These are phyloP conservation scores for Morpho deidamia DNA, from an alignment of 2,888 invertebrate genomes.

Conservation along the genomic window DNA sequence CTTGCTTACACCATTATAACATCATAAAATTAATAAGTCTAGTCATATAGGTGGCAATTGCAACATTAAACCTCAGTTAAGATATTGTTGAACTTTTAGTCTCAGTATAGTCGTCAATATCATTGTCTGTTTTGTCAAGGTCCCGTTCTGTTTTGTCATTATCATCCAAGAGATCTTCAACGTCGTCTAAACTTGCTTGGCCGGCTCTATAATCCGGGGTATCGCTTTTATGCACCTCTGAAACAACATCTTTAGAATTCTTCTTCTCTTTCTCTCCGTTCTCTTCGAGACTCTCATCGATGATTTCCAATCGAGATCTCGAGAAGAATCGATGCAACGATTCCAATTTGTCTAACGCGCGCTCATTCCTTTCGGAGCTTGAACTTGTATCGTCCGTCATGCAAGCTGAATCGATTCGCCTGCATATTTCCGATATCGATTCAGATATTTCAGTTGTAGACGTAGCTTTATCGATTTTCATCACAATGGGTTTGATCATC, in stretches of 20 bases:
- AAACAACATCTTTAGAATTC: constrained; percentile 29
- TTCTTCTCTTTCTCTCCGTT: constrained; percentile 39
- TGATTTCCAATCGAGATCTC: constrained; percentile 64
- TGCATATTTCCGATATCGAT: constrained; percentile 54
- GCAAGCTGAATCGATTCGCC: constrained; percentile 54
- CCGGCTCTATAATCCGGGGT: constrained; percentile 41
- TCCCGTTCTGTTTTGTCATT: constrained; percentile 31
- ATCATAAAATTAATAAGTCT: too few relatives aligned
- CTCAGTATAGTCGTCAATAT: constrained; percentile 3
- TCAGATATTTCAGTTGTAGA: constrained; percentile 66
- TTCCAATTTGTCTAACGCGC: constrained; percentile 64
- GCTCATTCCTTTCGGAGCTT: constrained; percentile 52
- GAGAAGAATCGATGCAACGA: constrained; percentile 67
- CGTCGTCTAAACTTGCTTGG: constrained; percentile 66
- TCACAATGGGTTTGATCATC: constrained; percentile 60
- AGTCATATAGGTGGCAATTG: too few relatives aligned
- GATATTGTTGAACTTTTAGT: background rate
- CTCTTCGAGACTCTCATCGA: constrained; percentile 64
- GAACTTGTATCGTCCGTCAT: constrained; percentile 63
- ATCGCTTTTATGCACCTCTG: constrained; percentile 21
- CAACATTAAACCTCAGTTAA: too few relatives aligned
- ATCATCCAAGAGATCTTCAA: constrained; percentile 64
- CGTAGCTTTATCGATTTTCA: constrained; percentile 61
- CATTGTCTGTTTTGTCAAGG: constrained; percentile 7
- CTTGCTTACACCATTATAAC: too few relatives aligned